phyloP scores from a whole-genome alignment of 2,797 vertebrate genomes.

The Oryzias dopingdopingensis region DNA sequence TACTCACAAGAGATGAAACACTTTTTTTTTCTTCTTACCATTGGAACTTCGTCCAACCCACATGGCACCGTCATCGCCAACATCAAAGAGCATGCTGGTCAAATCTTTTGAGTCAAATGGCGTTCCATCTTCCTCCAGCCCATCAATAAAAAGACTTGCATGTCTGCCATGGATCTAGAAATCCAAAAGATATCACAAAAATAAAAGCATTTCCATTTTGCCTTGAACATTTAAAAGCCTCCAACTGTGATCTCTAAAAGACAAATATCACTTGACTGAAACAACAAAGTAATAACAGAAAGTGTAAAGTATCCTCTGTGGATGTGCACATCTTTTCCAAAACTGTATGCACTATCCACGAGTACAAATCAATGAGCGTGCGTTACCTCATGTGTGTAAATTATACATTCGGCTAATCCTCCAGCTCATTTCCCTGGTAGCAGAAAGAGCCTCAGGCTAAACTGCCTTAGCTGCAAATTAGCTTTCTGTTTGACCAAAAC shows the following conservation, averaged over 20 bases:
- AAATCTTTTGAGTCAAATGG: constrained; percentile 84
- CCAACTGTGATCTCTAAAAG: not conserved
- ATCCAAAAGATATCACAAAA: constrained; percentile 8
- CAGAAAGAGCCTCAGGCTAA: constrained; percentile 72
- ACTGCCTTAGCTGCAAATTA: constrained; percentile 74
- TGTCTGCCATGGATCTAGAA: constrained; percentile 83
- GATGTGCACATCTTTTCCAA: constrained; percentile 26
- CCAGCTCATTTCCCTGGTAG: constrained; percentile 74
- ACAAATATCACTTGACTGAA: not conserved
- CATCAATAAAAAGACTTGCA: constrained; percentile 88
- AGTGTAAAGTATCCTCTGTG: constrained; percentile 35
- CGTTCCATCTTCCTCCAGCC: constrained; percentile 85
- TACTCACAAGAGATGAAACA: not conserved
- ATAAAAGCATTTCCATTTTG: not conserved
- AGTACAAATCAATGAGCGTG: constrained; percentile 35
- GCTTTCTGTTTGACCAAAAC: constrained; percentile 78
- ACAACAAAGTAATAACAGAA: constrained; percentile 9
- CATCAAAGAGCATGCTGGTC: constrained; percentile 69
- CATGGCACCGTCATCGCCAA: constrained; percentile 62
- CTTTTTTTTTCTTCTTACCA: constrained; percentile 68
- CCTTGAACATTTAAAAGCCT: not conserved
- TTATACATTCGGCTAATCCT: constrained; percentile 78
- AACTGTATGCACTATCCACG: constrained; percentile 28
- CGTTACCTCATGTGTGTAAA: constrained; percentile 60
- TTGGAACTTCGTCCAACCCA: constrained; percentile 83